Conservation (phyloP, 2,113 vertebrate genomes). For the Poicephalus gulielmi region DNA sequence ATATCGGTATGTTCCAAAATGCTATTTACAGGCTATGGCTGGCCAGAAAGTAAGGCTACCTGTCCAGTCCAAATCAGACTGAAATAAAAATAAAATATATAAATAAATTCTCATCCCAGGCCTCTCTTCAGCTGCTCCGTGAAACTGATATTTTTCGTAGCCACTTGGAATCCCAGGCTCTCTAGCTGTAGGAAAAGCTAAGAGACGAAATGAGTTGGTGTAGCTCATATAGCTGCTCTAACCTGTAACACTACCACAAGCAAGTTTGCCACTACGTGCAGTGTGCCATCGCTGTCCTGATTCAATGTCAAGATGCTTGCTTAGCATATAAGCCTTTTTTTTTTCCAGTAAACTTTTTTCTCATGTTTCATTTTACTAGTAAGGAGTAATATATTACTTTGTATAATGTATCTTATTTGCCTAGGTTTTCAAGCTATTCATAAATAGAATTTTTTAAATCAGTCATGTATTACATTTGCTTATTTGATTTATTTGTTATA, state of each 20-base stretch:
- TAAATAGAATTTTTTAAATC: background rate
- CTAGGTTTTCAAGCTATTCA: background rate
- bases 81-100: background rate
- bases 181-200: background rate
- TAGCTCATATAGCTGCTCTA: background rate
- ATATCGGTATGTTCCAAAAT: background rate
- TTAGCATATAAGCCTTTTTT: background rate
- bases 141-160: background rate
- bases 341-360: background rate
- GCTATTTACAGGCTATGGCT: background rate
- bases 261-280: background rate
- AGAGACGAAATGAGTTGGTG: background rate
- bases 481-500: background rate
- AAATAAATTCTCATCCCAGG: background rate
- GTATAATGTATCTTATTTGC: background rate
- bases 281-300: background rate
- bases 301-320: background rate
- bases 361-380: background rate
- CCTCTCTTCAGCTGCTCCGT: background rate
- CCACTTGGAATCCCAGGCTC: background rate
- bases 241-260: background rate
- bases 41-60: background rate
- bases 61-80: background rate
- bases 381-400: background rate
- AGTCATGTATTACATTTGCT: background rate